These are phyloP conservation scores for Campodea augens DNA, from an alignment of 1,140 invertebrate species.

Conservation along the genomic window DNA sequence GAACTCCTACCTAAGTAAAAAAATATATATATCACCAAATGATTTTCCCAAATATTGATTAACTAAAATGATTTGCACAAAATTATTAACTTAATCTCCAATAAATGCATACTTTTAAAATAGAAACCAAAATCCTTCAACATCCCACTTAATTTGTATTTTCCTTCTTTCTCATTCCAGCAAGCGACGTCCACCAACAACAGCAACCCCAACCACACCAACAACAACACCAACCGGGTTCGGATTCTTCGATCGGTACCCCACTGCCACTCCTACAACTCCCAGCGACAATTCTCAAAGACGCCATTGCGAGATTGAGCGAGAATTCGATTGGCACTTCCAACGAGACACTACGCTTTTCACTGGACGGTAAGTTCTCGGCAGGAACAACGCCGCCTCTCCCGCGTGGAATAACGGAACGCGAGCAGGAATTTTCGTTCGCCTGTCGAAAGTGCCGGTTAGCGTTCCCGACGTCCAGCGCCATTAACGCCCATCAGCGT, in stretches of 20 bases:
- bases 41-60: too few species aligned
- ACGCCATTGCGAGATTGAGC: not conserved
- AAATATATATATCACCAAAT: too few species aligned
- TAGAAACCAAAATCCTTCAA: too few species aligned
- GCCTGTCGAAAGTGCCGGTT: conserved; percentile 70
- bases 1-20: too few species aligned
- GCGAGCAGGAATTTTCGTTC: conserved; percentile 56
- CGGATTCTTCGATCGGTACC: not conserved
- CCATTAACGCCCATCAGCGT: conserved; percentile 48
- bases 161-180: too few species aligned
- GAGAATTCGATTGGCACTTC: not conserved
- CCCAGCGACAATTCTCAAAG: not conserved
- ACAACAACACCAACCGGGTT: not conserved
- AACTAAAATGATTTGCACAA: too few species aligned
- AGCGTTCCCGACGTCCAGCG: conserved; percentile 53
- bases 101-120: too few species aligned
- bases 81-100: too few species aligned
- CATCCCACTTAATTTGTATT: too few species aligned
- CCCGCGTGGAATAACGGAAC: conserved; percentile 23
- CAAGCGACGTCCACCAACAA: too few species aligned
- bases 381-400: conserved; percentile 24
- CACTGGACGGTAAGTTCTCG: not conserved
- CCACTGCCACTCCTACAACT: not conserved
- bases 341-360: conserved; percentile 12
- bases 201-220: too few species aligned